Base-by-base conservation (phyloP, 2,888 invertebrate genomes). In the Eupithecia centaureata region DNA sequence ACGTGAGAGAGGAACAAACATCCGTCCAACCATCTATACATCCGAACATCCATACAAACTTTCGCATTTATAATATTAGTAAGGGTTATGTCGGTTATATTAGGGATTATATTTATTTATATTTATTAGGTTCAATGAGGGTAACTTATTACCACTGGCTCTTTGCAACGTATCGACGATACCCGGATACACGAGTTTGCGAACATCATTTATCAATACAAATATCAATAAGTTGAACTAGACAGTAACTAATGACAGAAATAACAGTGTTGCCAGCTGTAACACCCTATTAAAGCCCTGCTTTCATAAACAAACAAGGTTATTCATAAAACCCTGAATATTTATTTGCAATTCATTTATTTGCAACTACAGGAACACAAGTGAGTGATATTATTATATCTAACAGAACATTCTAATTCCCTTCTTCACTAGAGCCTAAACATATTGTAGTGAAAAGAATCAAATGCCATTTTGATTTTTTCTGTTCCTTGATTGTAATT, bases 171-270 rank as follows among this genome's bases (percentile, higher is more conserved):
- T 47, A 47, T 42, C 42, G 42, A 42, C 18, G 2, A 58, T 79
- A 80, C 80, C 77, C 80, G 75, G 70, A 76, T 78, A 79, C 79
- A 79, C 79, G 81, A 83, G 82, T 83, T 84, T 70, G 77, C 42
- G 72, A 73, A 78, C 76, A 81, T 78, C 82, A 87, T 91, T 90
- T 88, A 87, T 91, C 89, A 90, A 80, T 80, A 80, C 78, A 86
- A 89, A 89, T 90, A 91, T 90, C 90, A 90, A 91, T 90, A 90
- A 64, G 22, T 47, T 47, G 22, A 22, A 47, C 47, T 47, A 47
- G 47, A 47, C 47, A 47, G 47, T 47, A 47, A 47, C 22, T 47
- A 47, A 47, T 47, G 47, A 22, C 22, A 22, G 10, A 47, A 22
- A 47, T 47, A 47, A 47, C 47, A 10, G 47, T 47, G 47, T 47